A percentile compares a stretch with the other conserved stretches of the same genome.
Conservation (phyloP, 35 echinoderm and acorn worm genomes). For the Stichopus chloronotus region DNA sequence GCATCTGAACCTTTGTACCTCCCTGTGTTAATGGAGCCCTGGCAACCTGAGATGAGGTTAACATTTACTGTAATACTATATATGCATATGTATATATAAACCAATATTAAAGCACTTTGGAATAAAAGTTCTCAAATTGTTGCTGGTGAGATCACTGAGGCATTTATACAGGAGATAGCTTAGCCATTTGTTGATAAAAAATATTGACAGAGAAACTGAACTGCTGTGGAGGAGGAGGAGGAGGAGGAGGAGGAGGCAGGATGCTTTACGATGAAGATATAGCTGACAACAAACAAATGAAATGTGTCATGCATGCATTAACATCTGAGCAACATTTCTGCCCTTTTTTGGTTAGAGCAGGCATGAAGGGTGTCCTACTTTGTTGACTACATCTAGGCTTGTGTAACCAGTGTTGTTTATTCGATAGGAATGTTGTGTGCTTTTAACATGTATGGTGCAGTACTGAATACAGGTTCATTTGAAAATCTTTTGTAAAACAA, state of each 20-base stretch:
- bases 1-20: background rate
- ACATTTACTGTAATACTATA: background rate
- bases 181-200: background rate
- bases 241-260: background rate
- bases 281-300: background rate
- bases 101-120: too few species aligned
- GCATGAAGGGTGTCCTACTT: too few species aligned
- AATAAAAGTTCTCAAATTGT: background rate
- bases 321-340: background rate
- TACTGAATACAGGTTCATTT: too few species aligned
- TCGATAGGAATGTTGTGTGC: too few species aligned
- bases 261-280: background rate
- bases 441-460: too few species aligned
- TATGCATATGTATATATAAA: too few species aligned
- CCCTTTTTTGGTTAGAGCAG: background rate
- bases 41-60: background rate
- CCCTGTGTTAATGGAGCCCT: background rate
- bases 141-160: background rate
- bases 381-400: too few species aligned
- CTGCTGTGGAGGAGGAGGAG: background rate
- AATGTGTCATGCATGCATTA: background rate
- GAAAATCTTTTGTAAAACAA: too few species aligned
- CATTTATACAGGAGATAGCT: background rate
- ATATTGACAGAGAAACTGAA: too few species aligned
- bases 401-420: too few species aligned